A percentile compares a stretch with the other conserved stretches of the same genome.
phyloP scores from a whole-genome alignment of 2,113 vertebrate species.

The Gavialis gangeticus region DNA sequence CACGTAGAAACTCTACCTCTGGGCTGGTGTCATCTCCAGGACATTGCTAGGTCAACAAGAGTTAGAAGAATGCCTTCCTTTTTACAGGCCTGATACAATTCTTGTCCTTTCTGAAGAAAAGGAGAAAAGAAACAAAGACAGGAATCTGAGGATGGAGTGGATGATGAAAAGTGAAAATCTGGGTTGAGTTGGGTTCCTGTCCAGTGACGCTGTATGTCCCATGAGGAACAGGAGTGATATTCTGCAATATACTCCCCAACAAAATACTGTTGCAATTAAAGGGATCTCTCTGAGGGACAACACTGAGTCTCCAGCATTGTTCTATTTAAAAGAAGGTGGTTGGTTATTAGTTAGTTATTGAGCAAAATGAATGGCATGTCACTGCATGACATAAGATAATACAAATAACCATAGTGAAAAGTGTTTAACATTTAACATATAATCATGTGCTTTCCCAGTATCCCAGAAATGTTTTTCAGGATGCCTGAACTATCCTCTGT shows the following conservation, averaged over 20 bases:
- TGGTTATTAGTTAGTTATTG: background rate
- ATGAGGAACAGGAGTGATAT: background rate
- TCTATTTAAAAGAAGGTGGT: background rate
- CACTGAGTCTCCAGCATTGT: background rate
- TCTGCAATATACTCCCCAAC: too few relatives aligned
- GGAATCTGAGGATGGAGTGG: background rate
- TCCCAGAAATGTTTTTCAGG: background rate
- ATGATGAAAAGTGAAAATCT: background rate
- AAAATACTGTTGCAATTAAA: background rate
- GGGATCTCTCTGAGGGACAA: background rate
- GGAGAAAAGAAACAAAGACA: background rate
- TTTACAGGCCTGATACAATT: background rate
- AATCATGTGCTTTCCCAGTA: background rate
- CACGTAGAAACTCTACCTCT: background rate
- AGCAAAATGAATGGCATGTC: background rate
- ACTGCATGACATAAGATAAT: background rate
- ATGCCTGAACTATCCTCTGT: background rate
- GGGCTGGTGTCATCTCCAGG: background rate
- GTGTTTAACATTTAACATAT: background rate
- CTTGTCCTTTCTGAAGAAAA: background rate
- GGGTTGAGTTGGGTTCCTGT: background rate
- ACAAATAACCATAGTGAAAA: background rate
- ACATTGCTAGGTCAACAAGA: background rate
- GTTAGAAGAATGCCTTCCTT: background rate
- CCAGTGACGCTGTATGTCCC: background rate